A percentile compares a stretch with the other conserved stretches of the same genome.
Evolutionary conservation across 2,113 vertebrate genomes (phyloP).

Genomic region (Himantopus leucocephalus): DNA sequence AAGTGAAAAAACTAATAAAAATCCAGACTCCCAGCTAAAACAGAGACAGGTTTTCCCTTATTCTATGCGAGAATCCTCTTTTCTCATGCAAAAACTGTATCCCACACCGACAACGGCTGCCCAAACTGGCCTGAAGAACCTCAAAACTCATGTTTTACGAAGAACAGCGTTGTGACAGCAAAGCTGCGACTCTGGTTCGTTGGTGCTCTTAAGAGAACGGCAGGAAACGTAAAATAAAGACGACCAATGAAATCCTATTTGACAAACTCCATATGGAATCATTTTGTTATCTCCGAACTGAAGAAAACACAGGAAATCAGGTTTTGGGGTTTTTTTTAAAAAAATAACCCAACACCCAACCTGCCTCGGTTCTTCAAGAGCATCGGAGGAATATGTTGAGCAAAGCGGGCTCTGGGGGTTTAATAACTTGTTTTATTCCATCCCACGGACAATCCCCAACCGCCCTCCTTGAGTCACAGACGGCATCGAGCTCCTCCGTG

Average conservation of each 20-base stretch:
- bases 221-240: background rate
- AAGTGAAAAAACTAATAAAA: background rate
- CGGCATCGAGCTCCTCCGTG: rapidly evolving
- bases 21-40: background rate
- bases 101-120: rapidly evolving
- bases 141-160: background rate
- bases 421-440: background rate
- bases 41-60: background rate
- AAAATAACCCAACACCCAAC: background rate
- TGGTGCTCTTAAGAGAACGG: background rate
- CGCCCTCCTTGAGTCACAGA: rapidly evolving
- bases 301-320: background rate
- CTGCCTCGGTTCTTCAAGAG: background rate
- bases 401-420: background rate
- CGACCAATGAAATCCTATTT: background rate
- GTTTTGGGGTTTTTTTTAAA: background rate
- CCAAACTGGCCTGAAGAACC: background rate
- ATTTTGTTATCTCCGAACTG: background rate
- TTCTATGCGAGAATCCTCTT: background rate
- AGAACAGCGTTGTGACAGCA: background rate
- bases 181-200: rapidly evolving
- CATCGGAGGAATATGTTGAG: background rate
- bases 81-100: rapidly evolving
- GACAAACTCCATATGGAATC: background rate
- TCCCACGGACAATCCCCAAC: background rate